Evolutionary conservation across 2,113 vertebrate species (phyloP).

Genomic region (Mastomys coucha): DNA sequence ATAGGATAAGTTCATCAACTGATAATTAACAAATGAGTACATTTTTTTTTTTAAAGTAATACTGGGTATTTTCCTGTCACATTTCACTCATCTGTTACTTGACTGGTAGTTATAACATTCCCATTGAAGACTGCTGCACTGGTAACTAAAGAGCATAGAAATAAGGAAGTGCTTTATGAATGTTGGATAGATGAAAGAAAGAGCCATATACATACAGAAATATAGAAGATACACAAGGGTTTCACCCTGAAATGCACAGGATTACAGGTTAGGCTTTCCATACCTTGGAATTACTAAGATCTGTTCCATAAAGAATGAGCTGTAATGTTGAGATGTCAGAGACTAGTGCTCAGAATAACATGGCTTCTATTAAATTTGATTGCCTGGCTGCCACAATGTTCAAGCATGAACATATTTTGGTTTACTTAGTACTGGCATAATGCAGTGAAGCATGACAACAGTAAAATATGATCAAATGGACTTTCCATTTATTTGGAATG

Average conservation of each 20-base stretch:
- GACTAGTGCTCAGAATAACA: conserved; percentile 44
- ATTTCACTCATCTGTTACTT: conserved; percentile 38
- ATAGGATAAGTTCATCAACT: neutral
- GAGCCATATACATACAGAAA: conserved; percentile 22
- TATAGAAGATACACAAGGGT: neutral
- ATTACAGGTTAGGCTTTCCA: neutral
- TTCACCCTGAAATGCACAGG: neutral
- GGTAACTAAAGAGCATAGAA: conserved; percentile 11
- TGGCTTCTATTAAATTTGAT: conserved; percentile 47
- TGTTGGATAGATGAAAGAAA: conserved; percentile 49
- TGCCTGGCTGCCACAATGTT: conserved; percentile 61
- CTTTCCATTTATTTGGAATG: conserved; percentile 69
- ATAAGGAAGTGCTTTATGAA: neutral
- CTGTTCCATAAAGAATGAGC: conserved; percentile 1
- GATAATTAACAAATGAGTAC: neutral
- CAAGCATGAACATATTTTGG: conserved; percentile 50
- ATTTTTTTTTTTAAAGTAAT: conserved; percentile 44
- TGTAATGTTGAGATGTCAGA: conserved; percentile 10
- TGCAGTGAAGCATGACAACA: conserved; percentile 65
- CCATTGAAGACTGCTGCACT: conserved; percentile 22
- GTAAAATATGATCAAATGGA: conserved; percentile 74
- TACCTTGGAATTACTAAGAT: neutral
- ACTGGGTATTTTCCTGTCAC: conserved; percentile 14
- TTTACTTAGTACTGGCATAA: conserved; percentile 60
- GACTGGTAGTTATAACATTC: neutral